Evolutionary conservation across 2,113 vertebrate species (phyloP), one percentile per base, ranked within the genome.

Genomic region (Gracilinanus agilis): DNA sequence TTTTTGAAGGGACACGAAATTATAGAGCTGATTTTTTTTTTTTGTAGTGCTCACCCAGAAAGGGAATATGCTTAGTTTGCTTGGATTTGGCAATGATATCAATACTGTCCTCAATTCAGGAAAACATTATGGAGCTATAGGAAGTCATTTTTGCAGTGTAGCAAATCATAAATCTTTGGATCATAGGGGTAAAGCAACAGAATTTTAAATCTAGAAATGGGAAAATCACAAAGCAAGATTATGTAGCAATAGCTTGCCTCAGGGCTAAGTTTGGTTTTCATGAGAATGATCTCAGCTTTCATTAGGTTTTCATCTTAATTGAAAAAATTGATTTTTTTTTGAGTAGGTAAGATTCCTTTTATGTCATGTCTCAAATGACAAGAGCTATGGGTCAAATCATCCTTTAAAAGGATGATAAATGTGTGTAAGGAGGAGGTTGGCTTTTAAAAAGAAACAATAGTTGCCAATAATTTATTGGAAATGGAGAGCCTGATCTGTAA

Each of bases 301-400:
- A 97, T 97, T 98, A 97, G 95, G 96, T 96, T 97, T 98, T 98
- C 94, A 97, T 97, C 96, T 29, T 98, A 97, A 97, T 96, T 98
- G 97, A 98, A 96, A 96, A 97, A 93, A 98, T 97, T 97, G 97
- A 96, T 97, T 97, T 97, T 96, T 97, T 97, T 98, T 97, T 96
- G 94, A 97, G 96, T 97, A 97, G 95, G 94, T 98, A 93, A 97
- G 94, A 95, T 93, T 97, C 95, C 93, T 98, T 97, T 97, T 97
- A 97, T 97, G 89, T 96, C 58, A 94, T 93, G 96, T 98, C 96
- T 97, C 97, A 96, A 93, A 98, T 96, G 96, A 97, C 89, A 91
- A 92, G n/a, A 94, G 96, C 25, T 96, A 67, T 93, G 92, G 97
- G 96, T 98, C 96, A 97, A 58, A 97, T 98, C 94, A 90, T 92